Base-by-base conservation (phyloP, 2,888 invertebrate genomes). In the Phengaris arion region DNA sequence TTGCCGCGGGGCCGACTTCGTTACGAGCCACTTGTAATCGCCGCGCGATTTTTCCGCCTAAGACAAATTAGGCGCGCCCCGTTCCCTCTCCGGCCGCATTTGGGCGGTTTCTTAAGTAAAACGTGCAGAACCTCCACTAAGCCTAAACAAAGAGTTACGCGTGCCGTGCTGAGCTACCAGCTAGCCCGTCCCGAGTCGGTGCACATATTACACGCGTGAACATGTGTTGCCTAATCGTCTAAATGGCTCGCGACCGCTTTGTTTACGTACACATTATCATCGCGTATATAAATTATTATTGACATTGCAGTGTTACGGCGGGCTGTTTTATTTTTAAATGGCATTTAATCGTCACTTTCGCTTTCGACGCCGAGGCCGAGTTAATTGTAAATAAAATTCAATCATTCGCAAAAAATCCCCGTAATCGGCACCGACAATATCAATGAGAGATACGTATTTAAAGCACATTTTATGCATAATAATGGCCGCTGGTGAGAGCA, bases 381-480 rank as follows among this genome's bases (percentile, higher is more conserved):
- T 91, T 93, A 92, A 92, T 93, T 93, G 92, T 93, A 92, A 93
- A 93, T 93, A 93, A 92, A 93, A 93, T 92, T 91, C 91, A 90
- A 92, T 93, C 91, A 93, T 90, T 92, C 89, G 92, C 88, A 91
- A 93, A 93, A 93, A 93, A 91, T 85, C 83, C 86, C 83, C 86
- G 90, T 90, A 92, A 92, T 92, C 89, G 89, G 84, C 86, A 83
- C 83, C 88, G 87, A 86, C 89, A 88, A 87, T 89, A 90, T 89
- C 91, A 91, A 89, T 89, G 92, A 90, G 89, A 86, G 86, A 86
- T 87, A 81, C 83, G 83, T 82, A 81, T 83, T 83, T 83, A 82
- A 82, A 82, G 81, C 82, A 82, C 83, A 82, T 83, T 83, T 83
- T 83, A 83, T 83, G 82, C 82, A 83, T 83, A 81, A 82, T 82